Evolutionary conservation across 2,113 vertebrate species (phyloP).

Genomic region (Microcebus lehilahytsara): DNA sequence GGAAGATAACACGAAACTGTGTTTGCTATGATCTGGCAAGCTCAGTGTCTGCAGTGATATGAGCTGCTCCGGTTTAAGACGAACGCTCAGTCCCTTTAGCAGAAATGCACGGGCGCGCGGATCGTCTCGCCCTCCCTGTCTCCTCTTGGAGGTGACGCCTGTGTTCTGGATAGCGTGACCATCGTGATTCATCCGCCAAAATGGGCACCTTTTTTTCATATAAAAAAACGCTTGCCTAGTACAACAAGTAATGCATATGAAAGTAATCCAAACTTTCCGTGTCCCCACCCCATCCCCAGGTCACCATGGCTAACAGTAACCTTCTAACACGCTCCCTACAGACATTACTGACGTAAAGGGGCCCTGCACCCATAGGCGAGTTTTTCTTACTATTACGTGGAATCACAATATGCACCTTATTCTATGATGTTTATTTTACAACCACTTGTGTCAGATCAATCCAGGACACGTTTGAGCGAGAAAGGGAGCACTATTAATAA

Average conservation of each 20-base stretch:
- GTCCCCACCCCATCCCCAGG: background rate
- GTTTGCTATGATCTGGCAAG: slow-evolving; percentile 1
- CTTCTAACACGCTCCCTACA: background rate
- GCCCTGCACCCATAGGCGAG: background rate
- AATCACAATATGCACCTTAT: background rate
- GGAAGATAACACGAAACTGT: slow-evolving; percentile 27
- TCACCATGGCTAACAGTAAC: background rate
- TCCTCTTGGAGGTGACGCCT: background rate
- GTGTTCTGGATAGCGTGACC: background rate
- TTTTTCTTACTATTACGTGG: background rate
- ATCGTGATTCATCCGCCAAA: background rate
- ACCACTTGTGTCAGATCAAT: background rate
- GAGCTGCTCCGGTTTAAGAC: background rate
- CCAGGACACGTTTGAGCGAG: background rate
- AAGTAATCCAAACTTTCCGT: fast-evolving
- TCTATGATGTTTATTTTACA: background rate
- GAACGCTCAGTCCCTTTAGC: background rate
- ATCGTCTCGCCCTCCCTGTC: background rate
- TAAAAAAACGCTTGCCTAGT: background rate
- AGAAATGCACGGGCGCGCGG: background rate
- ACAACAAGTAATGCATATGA: background rate
- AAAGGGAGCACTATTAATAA: background rate
- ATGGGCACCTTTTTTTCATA: background rate
- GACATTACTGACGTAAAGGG: background rate
- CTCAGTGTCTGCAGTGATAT: background rate